Evolutionary conservation across 2,113 vertebrate genomes (phyloP), one percentile per base, ranked within the genome.

Genomic region (Phoxinus phoxinus): DNA sequence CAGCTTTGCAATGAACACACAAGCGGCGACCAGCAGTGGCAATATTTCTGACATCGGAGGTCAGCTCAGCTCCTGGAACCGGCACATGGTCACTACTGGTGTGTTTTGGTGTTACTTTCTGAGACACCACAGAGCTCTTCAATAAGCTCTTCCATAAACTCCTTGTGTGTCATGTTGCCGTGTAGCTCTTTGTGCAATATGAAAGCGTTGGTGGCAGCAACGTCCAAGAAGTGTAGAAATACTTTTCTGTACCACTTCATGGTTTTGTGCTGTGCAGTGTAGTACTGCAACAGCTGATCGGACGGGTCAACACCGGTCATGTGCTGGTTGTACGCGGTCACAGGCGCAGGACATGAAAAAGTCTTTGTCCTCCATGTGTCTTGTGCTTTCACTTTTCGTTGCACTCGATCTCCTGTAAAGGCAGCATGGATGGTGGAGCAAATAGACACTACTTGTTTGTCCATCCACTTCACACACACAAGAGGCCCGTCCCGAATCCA

Each of bases 381-480:
- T n/a, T n/a, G n/a, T n/a, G n/a, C n/a, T n/a, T n/a, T n/a, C n/a
- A n/a, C n/a, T n/a, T n/a, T n/a, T n/a, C n/a, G n/a, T n/a, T n/a
- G n/a, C n/a, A n/a, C n/a, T n/a, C n/a, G n/a, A n/a, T n/a, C n/a
- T n/a, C n/a, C n/a, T n/a, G n/a, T n/a, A n/a, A n/a, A n/a, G n/a
- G n/a, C n/a, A n/a, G 9, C 21, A 5, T 69, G 46, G n/a, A n/a
- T n/a, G n/a, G n/a, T n/a, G n/a, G n/a, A n/a, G n/a, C n/a, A n/a
- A n/a, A n/a, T n/a, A n/a, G n/a, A n/a, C n/a, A n/a, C n/a, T n/a
- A n/a, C 87, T 23, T 44, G 35, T 15, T 25, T 48, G 19, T 87
- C 87, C 87, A 74, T 88, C 85, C 87, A 88, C 89, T 90, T 88
- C 51, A 88, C 87, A 83, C 86, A 90, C 35, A 90, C 72, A 35